Base-by-base conservation (phyloP, 92 coral and sea anemone genomes). In the Pocillopora meandrina region DNA sequence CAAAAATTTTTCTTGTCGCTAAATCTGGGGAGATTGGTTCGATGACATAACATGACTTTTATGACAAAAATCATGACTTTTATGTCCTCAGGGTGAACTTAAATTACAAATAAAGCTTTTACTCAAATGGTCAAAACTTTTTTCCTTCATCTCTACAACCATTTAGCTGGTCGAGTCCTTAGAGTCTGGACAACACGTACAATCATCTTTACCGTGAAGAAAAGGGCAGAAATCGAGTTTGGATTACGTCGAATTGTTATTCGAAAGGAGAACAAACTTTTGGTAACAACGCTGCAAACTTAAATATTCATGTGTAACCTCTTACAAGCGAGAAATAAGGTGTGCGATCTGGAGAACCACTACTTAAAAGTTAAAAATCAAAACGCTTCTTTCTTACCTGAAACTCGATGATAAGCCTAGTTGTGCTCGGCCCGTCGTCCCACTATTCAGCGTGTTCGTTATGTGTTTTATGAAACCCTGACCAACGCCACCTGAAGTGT, bases 401-500 rank as follows among this genome's bases (percentile, higher is more conserved):
- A 69, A 81, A 20, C 70, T 36, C 61, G 77, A 34, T 26, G 76
- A 12, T 15, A 21, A 58, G 56, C 15, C 13, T 13, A 10, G 19
- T 69, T 68, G 47, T 16, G 12, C 47, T 61, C 66, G 52, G 14
- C 20, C 58, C n/a, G 67, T 71, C 71, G 21, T 58, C 69, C 69
- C 19, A 10, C 57, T 21, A 77, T 71, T 35, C 26, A 52, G 26
- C 64, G 69, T 9, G 68, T 59, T 60, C 77, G 74, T 31, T 71
- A 11, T 61, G 31, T 70, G 26, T 67, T 10, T n/a, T 71, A 71
- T 70, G 42, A 70, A 34, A 69, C 58, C 78, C 57, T 61, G 80
- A 63, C 73, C 52, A 19, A 57, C 56, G 71, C 82, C 88, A 84
- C 88, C 88, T 76, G 83, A 84, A 14, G 83, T 58, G 88, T 61